These are phyloP conservation scores for Conus ventricosus DNA, from an alignment of 1,140 invertebrate genomes.

Conservation along the genomic window DNA sequence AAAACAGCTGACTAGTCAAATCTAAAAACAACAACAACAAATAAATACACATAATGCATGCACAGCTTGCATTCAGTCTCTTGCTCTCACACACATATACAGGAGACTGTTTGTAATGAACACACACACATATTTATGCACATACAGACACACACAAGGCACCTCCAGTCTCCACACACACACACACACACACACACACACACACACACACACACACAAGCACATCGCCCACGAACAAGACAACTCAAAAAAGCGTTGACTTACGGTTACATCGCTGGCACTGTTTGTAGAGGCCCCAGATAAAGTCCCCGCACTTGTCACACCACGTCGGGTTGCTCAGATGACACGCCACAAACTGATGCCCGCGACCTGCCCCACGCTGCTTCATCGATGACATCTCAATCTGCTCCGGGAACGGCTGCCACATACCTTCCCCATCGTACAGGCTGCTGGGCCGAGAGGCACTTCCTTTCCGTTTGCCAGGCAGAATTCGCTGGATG, in stretches of 20 bases:
- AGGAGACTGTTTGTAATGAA: neutral
- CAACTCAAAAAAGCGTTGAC: slow-evolving; percentile 24
- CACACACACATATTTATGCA: neutral
- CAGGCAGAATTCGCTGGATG: slow-evolving; percentile 54
- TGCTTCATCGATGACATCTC: slow-evolving; percentile 67
- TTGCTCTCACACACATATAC: neutral
- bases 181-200: no score
- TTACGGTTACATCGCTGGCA: slow-evolving; percentile 73
- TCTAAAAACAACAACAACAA: no score
- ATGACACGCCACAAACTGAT: slow-evolving; percentile 65
- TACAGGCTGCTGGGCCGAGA: slow-evolving; percentile 38
- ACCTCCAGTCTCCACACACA: neutral
- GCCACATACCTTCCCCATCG: slow-evolving; percentile 40
- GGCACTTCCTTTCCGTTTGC: slow-evolving; percentile 46
- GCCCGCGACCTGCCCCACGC: slow-evolving; percentile 60
- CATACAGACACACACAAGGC: neutral
- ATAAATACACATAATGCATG: no score
- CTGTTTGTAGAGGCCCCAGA: slow-evolving; percentile 76
- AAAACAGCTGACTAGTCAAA: no score
- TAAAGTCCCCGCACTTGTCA: slow-evolving; percentile 77
- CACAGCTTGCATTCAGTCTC: neutral
- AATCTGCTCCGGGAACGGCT: slow-evolving; percentile 55
- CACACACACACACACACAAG: neutral
- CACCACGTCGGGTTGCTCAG: slow-evolving; percentile 76
- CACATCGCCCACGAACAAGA: neutral